Conservation (phyloP, 2,888 invertebrate genomes). For the Camptogramma bilineatum region DNA sequence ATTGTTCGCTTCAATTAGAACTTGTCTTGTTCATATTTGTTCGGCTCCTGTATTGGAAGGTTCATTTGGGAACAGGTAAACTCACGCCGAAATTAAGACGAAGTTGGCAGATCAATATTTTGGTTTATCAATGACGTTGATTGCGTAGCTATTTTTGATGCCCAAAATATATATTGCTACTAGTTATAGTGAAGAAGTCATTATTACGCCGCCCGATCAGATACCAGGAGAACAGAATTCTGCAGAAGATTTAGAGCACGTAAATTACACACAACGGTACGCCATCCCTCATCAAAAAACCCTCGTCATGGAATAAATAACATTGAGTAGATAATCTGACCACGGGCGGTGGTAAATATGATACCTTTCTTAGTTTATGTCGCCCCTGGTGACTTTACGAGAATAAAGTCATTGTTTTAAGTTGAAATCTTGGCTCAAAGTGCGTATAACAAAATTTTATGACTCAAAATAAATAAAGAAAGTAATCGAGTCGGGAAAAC, state of each 20-base stretch:
- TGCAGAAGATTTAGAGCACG: slow-evolving; percentile 56
- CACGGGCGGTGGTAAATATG: slow-evolving; percentile 58
- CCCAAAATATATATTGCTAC: slow-evolving; percentile 25
- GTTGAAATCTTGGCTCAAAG: slow-evolving; percentile 4
- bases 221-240: slow-evolving; percentile 58
- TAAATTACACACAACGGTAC: slow-evolving; percentile 64
- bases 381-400: slow-evolving; percentile 50
- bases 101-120: neutral
- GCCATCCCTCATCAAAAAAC: slow-evolving; percentile 68
- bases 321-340: slow-evolving; percentile 59
- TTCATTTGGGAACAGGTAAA: slow-evolving; percentile 9
- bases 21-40: slow-evolving; percentile 23
- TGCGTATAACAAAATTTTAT: neutral
- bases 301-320: slow-evolving; percentile 69
- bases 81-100: neutral
- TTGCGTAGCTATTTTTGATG: neutral
- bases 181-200: slow-evolving; percentile 38
- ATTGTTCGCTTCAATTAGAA: slow-evolving; percentile 29
- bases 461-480: neutral
- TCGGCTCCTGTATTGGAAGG: slow-evolving; percentile 2
- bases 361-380: slow-evolving; percentile 56
- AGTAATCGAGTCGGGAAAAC: neutral
- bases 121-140: neutral
- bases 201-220: slow-evolving; percentile 52
- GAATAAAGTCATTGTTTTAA: slow-evolving; percentile 45